Base-by-base conservation (phyloP, 2,113 vertebrate genomes). In the Tragulus kanchil region DNA sequence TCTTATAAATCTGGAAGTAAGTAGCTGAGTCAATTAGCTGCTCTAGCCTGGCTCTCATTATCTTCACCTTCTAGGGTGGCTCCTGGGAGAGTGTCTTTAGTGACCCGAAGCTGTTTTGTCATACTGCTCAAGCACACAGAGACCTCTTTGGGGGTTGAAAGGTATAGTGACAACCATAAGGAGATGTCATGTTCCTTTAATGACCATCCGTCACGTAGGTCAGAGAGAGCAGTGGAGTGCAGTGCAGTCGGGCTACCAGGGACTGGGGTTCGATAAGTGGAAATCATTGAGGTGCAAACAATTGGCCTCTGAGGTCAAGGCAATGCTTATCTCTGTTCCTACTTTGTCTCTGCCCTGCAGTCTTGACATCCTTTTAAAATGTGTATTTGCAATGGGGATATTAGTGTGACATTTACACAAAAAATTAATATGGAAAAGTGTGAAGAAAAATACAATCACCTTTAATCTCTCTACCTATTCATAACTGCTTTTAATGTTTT, bases 1-100 rank as follows among this genome's bases (percentile, higher is more conserved):
- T 87, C 71, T 95, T 90, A 82, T 95, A 98, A 98, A 97, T 98
- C 95, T 96, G 75, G n/a, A 91, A 93, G 82, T 83, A 96, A 96
- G 73, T 62, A 96, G 86, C 89, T 89, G 73, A 97, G 92, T 95
- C 94, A 94, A 87, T 98, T 95, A 93, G 92, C 92, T 61, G 64
- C 50, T 94, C 52, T 48, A 56, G 61, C 73, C 73, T 67, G 26
- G 77, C 78, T 94, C 82, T 58, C 45, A 73, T 73, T 28, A 78
- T 77, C 92, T 56, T 95, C 67, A 82, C 94, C 65, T 67, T 95
- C 69, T 25, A 3, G 3, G 25, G 16, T 0, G 3, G 69, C 36
- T 65, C 78, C 89, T 58, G 86, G 54, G 23, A 61, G 36, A 81
- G 26, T 65, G 16, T 96, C 92, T 93, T 95, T 85, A 92, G 86